Base-by-base conservation (phyloP, 1,140 invertebrate species). In the Hyphantria cunea region DNA sequence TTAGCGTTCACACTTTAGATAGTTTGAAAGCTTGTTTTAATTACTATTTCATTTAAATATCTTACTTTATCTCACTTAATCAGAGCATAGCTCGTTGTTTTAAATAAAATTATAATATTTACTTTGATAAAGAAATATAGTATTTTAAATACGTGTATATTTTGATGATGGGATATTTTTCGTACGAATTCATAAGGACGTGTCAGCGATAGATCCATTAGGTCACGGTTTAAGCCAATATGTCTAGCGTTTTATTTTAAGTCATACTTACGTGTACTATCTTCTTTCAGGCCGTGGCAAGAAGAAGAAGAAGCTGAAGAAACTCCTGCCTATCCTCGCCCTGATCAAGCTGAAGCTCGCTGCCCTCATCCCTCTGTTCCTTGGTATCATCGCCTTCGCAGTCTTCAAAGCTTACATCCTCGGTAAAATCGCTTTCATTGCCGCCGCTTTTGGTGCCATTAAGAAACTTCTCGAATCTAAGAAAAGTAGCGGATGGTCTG, bases 401-500 rank as follows among this genome's bases (percentile, higher is more conserved):
- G 95, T 96, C 15, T 95, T 96, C 92, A 97, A 97, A 92, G 95
- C 95, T 6, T 93, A 96, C 69, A 86, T 96, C 53, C 93, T 96
- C 62, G 95, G 95, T 74, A 97, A 97, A 87, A 93, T 97, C 58
- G 95, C 96, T 8, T 92, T 97, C 58, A 93, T 96, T 66, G 92
- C 96, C 61, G 94, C 95, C 52, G 93, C 92, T 17, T 93, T 96
- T 61, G 94, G 96, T 50, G 95, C 93, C 0, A 82, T 96, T 60
- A 95, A 96, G 91, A 96, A 97, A 76, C 91, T 96, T 10, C 85
- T 96, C 11, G 95, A 93, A 41, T 92, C 92, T 50, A 96, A 96
- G 75, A 95, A 95, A 82, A 95, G 95, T 77, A 93, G 94, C 74
- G 94, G 95, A 5, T 94, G 94, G 58, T 91, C 94, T 42, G 94